Conservation (phyloP, 2,797 vertebrate genomes). For the Melanotaenia parkinsoni region DNA sequence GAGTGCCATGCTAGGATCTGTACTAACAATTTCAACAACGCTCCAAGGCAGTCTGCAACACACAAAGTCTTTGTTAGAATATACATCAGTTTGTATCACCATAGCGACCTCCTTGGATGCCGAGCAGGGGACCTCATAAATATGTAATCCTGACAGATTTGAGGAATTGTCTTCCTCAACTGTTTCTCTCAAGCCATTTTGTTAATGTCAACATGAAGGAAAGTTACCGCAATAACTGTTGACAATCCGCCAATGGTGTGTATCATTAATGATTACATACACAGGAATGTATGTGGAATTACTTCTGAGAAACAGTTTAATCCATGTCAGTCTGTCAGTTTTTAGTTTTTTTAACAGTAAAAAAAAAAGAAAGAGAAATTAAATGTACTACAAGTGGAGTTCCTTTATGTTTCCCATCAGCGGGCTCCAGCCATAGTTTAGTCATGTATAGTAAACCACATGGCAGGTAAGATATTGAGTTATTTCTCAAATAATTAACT, state of each 20-base stretch:
- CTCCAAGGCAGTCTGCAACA: constrained; percentile 74
- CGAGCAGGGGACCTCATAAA: constrained; percentile 81
- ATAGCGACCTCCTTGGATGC: constrained; percentile 82
- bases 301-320: constrained; percentile 49
- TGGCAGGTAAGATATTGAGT: constrained; percentile 7
- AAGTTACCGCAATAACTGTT: constrained; percentile 79
- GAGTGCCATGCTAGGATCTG: constrained; percentile 54
- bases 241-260: constrained; percentile 76
- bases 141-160: constrained; percentile 83
- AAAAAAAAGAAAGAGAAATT: constrained; percentile 62
- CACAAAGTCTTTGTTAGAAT: constrained; percentile 78
- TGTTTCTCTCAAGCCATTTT: constrained; percentile 80
- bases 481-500: constrained; percentile 25
- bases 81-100: constrained; percentile 81
- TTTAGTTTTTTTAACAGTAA: constrained; percentile 57
- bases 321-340: constrained; percentile 46
- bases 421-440: constrained; percentile 15
- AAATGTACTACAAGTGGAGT: constrained; percentile 33
- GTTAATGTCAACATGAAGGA: constrained; percentile 83
- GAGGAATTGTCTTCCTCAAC: constrained; percentile 81
- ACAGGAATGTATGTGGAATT: constrained; percentile 54
- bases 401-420: constrained; percentile 15
- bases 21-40: constrained; percentile 68
- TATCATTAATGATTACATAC: constrained; percentile 79
- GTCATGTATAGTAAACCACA: constrained; percentile 6